A percentile compares a stretch with the other conserved stretches of the same genome.
phyloP scores from a whole-genome alignment of 2,797 vertebrate genomes.

The Nannoperca obscura region DNA sequence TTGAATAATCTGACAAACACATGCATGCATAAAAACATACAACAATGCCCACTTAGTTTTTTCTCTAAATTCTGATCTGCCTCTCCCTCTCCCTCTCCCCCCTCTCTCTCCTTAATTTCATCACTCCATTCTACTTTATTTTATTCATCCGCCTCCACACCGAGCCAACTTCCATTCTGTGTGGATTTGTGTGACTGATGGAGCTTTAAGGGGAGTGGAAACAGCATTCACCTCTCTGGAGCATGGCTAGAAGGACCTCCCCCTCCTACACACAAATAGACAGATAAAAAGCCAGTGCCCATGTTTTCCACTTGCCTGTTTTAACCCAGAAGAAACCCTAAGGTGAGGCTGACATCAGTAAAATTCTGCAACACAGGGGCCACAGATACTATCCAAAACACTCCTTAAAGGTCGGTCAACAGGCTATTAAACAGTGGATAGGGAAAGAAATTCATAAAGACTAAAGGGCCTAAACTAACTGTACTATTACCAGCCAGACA shows the following conservation, averaged over 20 bases:
- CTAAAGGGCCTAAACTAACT: background rate
- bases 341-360: constrained; percentile 39
- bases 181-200: constrained; percentile 59
- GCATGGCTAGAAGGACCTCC: constrained; percentile 44
- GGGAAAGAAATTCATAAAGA: background rate
- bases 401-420: constrained; percentile 17
- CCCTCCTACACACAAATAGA: constrained; percentile 27
- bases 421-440: background rate
- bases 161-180: constrained; percentile 34
- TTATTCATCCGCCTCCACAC: constrained; percentile 36
- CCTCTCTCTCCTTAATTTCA: constrained; percentile 18
- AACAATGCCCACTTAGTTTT: background rate
- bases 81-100: background rate
- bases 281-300: constrained; percentile 31
- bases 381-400: constrained; percentile 1
- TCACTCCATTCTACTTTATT: constrained; percentile 36
- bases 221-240: constrained; percentile 49
- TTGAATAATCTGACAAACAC: background rate
- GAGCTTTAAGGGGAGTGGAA: constrained; percentile 52
- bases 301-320: constrained; percentile 33
- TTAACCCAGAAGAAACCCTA: constrained; percentile 32
- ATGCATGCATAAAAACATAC: background rate
- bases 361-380: constrained; percentile 8
- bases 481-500: background rate
- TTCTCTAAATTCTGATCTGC: background rate